A percentile compares a stretch with the other conserved stretches of the same genome.
Conservation (phyloP, 2,113 vertebrate genomes). For the Bubo bubo region DNA sequence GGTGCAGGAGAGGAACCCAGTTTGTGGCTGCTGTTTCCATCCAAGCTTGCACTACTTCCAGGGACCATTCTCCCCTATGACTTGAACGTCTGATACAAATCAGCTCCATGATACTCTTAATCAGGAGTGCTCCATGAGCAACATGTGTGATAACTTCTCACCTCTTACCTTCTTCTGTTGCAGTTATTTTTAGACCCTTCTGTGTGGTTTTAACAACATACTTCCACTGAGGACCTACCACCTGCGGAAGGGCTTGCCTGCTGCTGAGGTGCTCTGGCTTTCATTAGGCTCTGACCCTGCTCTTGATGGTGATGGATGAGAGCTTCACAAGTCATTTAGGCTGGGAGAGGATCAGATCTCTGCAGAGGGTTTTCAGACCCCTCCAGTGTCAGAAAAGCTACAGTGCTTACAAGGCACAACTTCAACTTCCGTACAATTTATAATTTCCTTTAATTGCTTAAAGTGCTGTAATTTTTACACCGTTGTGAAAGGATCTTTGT, state of each 20-base stretch:
- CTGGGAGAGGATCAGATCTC: background rate
- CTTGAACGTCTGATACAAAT: rapidly evolving
- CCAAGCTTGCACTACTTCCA: background rate
- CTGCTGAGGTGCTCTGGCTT: background rate
- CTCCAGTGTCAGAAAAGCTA: background rate
- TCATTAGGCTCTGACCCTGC: background rate
- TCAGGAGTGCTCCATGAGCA: background rate
- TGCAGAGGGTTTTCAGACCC: background rate
- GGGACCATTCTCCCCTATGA: background rate
- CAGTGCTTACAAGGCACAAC: slow-evolving; percentile 30
- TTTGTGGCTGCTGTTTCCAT: background rate
- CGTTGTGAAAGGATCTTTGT: slow-evolving; percentile 74
- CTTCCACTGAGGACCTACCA: background rate
- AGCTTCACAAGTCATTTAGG: rapidly evolving
- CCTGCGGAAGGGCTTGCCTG: rapidly evolving
- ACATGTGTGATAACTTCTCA: rapidly evolving
- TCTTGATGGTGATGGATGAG: rapidly evolving
- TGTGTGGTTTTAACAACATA: background rate
- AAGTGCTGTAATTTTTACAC: slow-evolving; percentile 66
- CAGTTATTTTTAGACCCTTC: background rate
- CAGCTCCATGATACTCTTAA: background rate
- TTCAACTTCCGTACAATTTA: slow-evolving; percentile 21
- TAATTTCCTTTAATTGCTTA: slow-evolving; percentile 73
- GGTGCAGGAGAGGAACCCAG: background rate
- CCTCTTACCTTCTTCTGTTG: background rate